Evolutionary conservation across 2,888 invertebrate genomes (phyloP).

Genomic region (Dicyrtoma fusca): DNA sequence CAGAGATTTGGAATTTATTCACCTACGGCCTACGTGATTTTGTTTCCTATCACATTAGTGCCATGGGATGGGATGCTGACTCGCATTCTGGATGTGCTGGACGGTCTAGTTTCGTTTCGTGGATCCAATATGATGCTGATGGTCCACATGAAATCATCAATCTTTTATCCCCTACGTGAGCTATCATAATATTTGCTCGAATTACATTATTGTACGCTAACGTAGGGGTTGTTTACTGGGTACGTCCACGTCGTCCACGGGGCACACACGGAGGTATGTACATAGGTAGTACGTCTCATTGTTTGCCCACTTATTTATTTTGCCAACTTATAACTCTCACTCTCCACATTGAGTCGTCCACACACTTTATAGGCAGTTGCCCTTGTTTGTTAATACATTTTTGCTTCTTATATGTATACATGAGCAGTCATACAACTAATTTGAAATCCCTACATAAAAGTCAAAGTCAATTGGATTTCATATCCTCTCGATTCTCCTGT

Average conservation of each 20-base stretch:
- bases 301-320: slow-evolving; percentile 8
- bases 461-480: no score
- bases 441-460: no score
- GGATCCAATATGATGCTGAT: no score
- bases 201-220: neutral
- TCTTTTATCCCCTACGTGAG: slow-evolving; percentile 28
- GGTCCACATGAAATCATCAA: slow-evolving; percentile 27
- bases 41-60: no score
- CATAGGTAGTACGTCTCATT: neutral
- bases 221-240: no score
- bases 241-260: slow-evolving; percentile 1
- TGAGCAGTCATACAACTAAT: no score
- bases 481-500: no score
- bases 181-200: slow-evolving; percentile 30
- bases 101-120: neutral
- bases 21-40: slow-evolving; percentile 8
- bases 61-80: slow-evolving; percentile 7
- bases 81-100: no score
- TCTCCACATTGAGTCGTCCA: neutral
- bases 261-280: neutral
- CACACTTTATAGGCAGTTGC: neutral
- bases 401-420: no score
- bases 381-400: no score
- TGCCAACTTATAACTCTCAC: slow-evolving; percentile 7
- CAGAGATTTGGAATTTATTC: slow-evolving; percentile 15